Conservation (phyloP, 2,888 invertebrate genomes). For the Drosophila kuntzei region DNA sequence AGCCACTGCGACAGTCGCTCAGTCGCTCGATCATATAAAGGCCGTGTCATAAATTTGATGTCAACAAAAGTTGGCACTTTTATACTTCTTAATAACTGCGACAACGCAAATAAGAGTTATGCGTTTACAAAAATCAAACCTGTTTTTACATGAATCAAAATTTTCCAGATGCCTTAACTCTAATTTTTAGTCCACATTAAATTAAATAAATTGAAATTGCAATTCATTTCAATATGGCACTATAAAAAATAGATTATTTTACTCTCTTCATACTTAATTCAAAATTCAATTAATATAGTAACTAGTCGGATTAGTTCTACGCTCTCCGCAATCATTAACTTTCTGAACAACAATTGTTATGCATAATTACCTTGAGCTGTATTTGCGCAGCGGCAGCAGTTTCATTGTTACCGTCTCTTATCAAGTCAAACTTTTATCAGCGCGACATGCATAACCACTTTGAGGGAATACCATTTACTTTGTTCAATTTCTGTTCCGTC, state of each 20-base stretch:
- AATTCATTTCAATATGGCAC: too few relatives aligned
- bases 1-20: conserved; percentile 60
- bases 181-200: too few relatives aligned
- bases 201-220: too few relatives aligned
- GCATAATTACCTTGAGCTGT: conserved; percentile 17
- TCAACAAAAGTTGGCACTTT: conserved; percentile 3
- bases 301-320: neutral
- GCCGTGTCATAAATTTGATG: conserved; percentile 9
- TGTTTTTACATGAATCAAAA: too few relatives aligned
- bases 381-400: conserved; percentile 12
- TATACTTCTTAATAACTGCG: neutral
- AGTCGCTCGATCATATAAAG: neutral
- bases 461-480: conserved; percentile 18
- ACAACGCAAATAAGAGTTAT: neutral
- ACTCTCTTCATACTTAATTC: neutral
- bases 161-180: too few relatives aligned
- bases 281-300: neutral
- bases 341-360: conserved; percentile 3
- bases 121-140: neutral
- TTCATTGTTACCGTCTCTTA: conserved; percentile 18
- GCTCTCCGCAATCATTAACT: neutral
- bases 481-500: neutral
- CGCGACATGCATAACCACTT: conserved; percentile 64
- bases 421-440: conserved; percentile 53
- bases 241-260: too few relatives aligned